Evolutionary conservation across 2,888 invertebrate genomes (phyloP), one percentile per base, ranked within the genome.

Genomic region (Orthonevra nobilis): DNA sequence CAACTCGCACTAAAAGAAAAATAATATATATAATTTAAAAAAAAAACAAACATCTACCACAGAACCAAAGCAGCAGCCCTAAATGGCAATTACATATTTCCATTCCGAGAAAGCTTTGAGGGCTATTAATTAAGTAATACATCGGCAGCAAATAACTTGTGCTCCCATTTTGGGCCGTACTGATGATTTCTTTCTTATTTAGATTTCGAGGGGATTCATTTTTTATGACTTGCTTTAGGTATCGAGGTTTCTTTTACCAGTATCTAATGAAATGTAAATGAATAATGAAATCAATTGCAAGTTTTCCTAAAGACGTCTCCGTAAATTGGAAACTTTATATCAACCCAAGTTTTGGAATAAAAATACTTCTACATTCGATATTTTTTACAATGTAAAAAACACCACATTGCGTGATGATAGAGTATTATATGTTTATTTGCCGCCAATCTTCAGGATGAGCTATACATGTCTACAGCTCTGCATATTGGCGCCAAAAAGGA

Each of bases 11-110:
- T 10, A 28, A 54, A 23, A 32, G 23, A 44, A 54, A 34, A 20
- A 28, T 20, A 42, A 10, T 28, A 28, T 28, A 54, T 40, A 38
- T 36, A 58, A 38, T 48, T 54, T 19, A 15, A 46, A 68, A 6
- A 42, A 61, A 75, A 69, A 69, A 28, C n/a, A n/a, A n/a, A 46
- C 70, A 58, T 77, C 58, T 72, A 77, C 72, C 72, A 69, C 75
- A 36, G 70, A 70, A 61, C 14, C 48, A n/a, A 10, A 74, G 68
- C 54, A 74, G 54, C 69, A 75, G 48, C 70, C 64, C 70, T 77
- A 58, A 70, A 70, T 64, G 77, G 70, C 70, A 77, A 70, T 70
- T 72, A 77, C 46, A 77, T 64, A 72, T 72, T 77, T 40, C 52
- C 64, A 64, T 64, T 70, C 34, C 40, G 17, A 38, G 64, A 77